Base-by-base conservation (phyloP, 2,113 vertebrate genomes). In the Scomber japonicus region DNA sequence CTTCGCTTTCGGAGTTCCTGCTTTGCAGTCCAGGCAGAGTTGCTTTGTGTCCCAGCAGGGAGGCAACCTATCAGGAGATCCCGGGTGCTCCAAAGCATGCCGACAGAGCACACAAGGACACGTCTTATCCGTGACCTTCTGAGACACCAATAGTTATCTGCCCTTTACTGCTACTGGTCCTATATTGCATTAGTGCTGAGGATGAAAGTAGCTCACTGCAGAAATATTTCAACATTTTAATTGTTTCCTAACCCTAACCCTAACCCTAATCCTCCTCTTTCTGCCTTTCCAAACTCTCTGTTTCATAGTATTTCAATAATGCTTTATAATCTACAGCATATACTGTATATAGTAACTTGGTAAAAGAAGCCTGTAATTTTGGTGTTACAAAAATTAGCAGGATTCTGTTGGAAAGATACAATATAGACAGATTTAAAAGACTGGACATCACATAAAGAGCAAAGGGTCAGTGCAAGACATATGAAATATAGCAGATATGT, bases 81-180 rank as follows among this genome's bases (percentile, higher is more conserved):
- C 68, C 14, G 14, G 72, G 78, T 54, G 56, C 62, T 70, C 57
- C 60, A 12, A 71, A 16, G 87, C 80, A 79, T 89, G 77, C 85
- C 68, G 30, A 85, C 75, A 81, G 72, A 75, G 72, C 68, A 81
- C 51, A 75, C 66, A 62, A 68, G 70, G 68, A 85, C 86, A 86
- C 81, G 86, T 80, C 77, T 87, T 51, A 66, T 77, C 71, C 7
- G 17, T 91, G 90, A 90, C 89, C 89, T 91, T 92, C 78, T 72
- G 72, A 79, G 86, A 75, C 83, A 87, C 78, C 72, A 83, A 84
- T 85, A 89, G 81, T 71, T 59, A 64, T 86, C 77, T 88, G 85
- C 74, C 84, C 86, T 89, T 87, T 87, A 74, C 73, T 65, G 60
- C 76, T 27, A 67, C 48, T 45, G 50, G 60, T 81, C 80, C 62